A percentile compares a stretch with the other conserved stretches of the same genome.
phyloP scores from a whole-genome alignment of 30 jellyfish, hydroid and myxozoan genomes.

The Chironex yamaguchii region DNA sequence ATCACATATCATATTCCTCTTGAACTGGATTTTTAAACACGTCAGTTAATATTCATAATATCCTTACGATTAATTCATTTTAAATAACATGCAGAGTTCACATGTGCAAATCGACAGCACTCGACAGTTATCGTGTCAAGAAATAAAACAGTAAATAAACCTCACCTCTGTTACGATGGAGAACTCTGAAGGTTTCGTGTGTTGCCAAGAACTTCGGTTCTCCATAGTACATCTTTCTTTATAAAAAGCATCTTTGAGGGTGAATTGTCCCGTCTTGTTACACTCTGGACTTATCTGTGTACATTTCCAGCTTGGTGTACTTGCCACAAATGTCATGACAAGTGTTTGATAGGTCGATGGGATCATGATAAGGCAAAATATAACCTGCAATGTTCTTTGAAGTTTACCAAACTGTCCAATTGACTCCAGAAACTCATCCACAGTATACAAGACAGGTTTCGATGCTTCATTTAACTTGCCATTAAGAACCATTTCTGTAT shows the following conservation, averaged over 20 bases:
- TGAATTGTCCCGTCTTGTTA: slow-evolving; percentile 62
- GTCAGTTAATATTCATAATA: no score
- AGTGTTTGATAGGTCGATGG: slow-evolving; percentile 88
- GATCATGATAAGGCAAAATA: slow-evolving; percentile 78
- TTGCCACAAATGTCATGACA: slow-evolving; percentile 79
- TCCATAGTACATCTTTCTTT: slow-evolving; percentile 60
- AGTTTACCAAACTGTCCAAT: slow-evolving; percentile 86
- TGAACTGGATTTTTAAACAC: no score
- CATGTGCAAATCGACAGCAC: no score
- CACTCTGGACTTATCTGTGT: slow-evolving; percentile 56
- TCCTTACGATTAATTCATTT: no score
- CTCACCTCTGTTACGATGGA: slow-evolving; percentile 92
- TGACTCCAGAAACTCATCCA: slow-evolving; percentile 67
- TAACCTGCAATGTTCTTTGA: slow-evolving; percentile 58
- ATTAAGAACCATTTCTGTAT: no score
- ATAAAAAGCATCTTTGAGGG: slow-evolving; percentile 23
- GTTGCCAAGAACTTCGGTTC: slow-evolving; percentile 83
- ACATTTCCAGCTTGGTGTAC: slow-evolving; percentile 83
- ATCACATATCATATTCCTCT: no score
- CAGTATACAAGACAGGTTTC: no score
- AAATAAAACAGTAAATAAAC: no score
- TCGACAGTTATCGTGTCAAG: no score
- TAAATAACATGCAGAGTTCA: no score
- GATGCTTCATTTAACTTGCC: no score
- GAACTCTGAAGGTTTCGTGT: slow-evolving; percentile 63